Base-by-base conservation (phyloP, 2,797 vertebrate species). In the Apogon talboti region DNA sequence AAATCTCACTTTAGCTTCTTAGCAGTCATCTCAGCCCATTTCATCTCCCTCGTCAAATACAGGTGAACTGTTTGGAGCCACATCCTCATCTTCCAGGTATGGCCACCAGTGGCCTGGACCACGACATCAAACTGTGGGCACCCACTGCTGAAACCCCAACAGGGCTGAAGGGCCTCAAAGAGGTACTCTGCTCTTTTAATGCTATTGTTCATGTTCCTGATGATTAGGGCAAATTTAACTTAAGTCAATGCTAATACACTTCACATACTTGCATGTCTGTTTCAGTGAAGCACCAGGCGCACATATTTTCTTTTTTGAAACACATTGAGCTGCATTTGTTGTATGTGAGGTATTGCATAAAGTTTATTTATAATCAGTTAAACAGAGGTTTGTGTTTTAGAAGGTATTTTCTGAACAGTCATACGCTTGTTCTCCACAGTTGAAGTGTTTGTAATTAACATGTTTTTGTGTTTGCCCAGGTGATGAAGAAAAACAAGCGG, bases 401-500 rank as follows among this genome's bases (percentile, higher is more conserved):
- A 24, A 40, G 0, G 0, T 28, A 6, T 50, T 35, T 53, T 40
- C 16, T 15, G 44, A 33, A 8, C 9, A 3, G 15, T 24, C 8
- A 2, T 4, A 14, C 13, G 40, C 13, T 24, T 33, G 1, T 56
- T 46, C 3, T 2, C 2, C 33, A 42, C 12, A 15, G n/a, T 66
- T 43, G 24, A 19, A 41, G 7, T 6, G 10, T 7, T 47, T n/a
- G 9, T 16, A 30, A 48, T n/a, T 8, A 40, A 11, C n/a, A 21
- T 63, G 24, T 47, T 52, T 18, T 62, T 57, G 42, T 78, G 11
- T 57, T 60, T 7, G 9, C 46, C 15, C 77, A 98, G 97, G 94
- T 97, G 81, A 97, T 99, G 91, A 98, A 98, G 93, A 98, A 97
- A 90, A 99, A 99, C 92, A 98, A 99, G 84, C 93, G 95, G 18